Percentiles rank a stretch among this genome's conserved stretches.
Evolutionary conservation across 1,140 invertebrate genomes (phyloP).

Genomic region (Platorchestia sp.): DNA sequence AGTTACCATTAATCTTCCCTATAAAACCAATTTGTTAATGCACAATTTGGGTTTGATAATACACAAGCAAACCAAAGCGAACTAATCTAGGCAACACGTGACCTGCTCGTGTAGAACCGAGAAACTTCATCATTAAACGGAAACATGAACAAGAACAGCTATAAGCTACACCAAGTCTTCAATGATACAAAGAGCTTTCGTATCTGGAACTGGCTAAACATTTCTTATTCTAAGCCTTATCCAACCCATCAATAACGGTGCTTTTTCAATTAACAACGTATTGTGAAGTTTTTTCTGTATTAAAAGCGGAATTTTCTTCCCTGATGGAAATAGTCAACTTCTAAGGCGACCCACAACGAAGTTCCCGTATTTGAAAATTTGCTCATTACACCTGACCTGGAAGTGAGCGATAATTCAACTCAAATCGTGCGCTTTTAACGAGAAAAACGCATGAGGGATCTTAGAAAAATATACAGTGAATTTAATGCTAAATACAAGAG

Average conservation of each 20-base stretch:
- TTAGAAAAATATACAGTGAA: constrained; percentile 32
- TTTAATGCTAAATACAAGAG: constrained; percentile 10
- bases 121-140: no score
- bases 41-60: no score
- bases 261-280: neutral
- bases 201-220: neutral
- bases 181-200: no score
- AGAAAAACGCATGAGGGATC: neutral
- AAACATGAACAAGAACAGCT: no score
- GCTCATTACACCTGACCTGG: neutral
- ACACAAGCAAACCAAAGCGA: no score
- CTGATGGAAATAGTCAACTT: neutral
- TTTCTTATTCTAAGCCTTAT: neutral
- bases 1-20: no score
- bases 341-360: neutral
- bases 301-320: neutral
- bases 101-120: no score
- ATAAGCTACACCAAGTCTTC: no score
- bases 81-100: no score
- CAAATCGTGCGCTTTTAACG: neutral
- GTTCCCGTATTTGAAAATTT: neutral
- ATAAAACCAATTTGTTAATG: no score
- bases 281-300: neutral
- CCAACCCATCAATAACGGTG: neutral
- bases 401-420: neutral